Percentiles rank a stretch among this genome's conserved stretches.
phyloP scores from a whole-genome alignment of 2,113 vertebrate species.

The Xenus cinereus region DNA sequence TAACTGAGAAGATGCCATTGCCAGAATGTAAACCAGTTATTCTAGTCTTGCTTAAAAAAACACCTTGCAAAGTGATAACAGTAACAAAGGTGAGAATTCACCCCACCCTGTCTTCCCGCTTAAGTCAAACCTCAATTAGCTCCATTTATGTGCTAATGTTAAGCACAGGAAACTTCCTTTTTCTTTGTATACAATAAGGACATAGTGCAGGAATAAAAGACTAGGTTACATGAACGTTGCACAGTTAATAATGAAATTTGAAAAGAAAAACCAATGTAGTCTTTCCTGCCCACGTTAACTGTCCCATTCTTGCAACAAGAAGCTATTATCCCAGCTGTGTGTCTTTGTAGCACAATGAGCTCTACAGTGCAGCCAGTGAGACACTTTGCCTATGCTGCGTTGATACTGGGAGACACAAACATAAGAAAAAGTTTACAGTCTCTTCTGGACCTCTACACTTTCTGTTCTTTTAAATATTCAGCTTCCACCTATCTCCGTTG shows the following conservation, averaged over 20 bases:
- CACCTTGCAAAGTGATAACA: not conserved
- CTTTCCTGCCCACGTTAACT: not conserved
- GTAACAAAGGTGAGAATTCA: slow-evolving; percentile 54
- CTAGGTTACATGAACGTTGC: not conserved
- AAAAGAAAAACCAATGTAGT: not conserved
- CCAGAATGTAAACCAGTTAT: slow-evolving; percentile 20
- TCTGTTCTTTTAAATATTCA: not conserved
- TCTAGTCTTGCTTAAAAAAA: slow-evolving; percentile 6
- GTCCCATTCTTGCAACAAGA: not conserved
- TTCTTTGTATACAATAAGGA: not conserved
- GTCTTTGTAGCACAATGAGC: not conserved
- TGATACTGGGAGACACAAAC: not conserved
- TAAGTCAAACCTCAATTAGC: not conserved
- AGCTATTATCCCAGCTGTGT: not conserved
- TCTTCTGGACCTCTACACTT: not conserved
- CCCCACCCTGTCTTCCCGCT: slow-evolving; percentile 14
- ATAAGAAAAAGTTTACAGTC: not conserved
- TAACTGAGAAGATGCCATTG: not conserved
- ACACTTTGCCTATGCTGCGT: not conserved
- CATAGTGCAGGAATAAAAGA: not conserved
- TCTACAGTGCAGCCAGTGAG: accelerated
- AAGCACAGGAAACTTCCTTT: not conserved
- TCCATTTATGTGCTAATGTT: not conserved
- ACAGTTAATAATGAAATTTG: not conserved
- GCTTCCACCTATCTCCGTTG: not conserved